Conservation (phyloP, 2,888 invertebrate genomes). For the Ernsta delagoae region DNA sequence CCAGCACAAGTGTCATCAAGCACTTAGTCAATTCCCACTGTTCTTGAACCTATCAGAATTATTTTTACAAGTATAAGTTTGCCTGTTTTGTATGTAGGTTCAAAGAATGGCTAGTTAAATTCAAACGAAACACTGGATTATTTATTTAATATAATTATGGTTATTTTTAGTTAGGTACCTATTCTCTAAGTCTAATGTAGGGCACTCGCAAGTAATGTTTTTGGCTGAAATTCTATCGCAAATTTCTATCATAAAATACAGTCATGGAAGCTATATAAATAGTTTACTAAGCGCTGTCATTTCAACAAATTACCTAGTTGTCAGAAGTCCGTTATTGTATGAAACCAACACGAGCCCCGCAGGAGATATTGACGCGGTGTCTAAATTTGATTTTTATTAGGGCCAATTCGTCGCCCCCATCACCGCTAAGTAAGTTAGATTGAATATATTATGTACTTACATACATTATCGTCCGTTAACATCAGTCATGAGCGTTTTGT, state of each 20-base stretch:
- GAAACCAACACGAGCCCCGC: constrained; percentile 10
- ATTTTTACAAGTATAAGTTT: too few species aligned
- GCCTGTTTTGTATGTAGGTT: too few species aligned
- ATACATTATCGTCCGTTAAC: constrained; percentile 18
- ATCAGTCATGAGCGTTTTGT: neutral
- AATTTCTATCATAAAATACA: too few species aligned
- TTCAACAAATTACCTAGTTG: constrained; percentile 18
- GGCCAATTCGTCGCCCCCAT: constrained; percentile 76
- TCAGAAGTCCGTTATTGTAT: constrained; percentile 23
- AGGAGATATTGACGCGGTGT: constrained; percentile 40
- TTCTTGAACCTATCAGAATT: constrained; percentile 29
- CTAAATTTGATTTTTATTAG: constrained; percentile 80
- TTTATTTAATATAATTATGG: too few species aligned
- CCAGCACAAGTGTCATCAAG: constrained; percentile 41
- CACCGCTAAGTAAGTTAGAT: constrained; percentile 63
- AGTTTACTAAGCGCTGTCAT: neutral
- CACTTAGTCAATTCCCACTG: constrained; percentile 28
- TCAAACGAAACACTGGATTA: too few species aligned
- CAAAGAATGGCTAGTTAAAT: too few species aligned
- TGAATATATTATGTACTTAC: constrained; percentile 51
- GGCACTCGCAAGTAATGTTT: too few species aligned
- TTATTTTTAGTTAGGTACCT: too few species aligned
- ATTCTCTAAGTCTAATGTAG: too few species aligned
- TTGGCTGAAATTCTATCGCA: too few species aligned
- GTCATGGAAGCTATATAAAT: too few species aligned